A percentile compares a stretch with the other conserved stretches of the same genome.
These are phyloP conservation scores for Leptobrachium ailaonicum DNA, from an alignment of 2,113 vertebrate genomes.

Conservation along the genomic window DNA sequence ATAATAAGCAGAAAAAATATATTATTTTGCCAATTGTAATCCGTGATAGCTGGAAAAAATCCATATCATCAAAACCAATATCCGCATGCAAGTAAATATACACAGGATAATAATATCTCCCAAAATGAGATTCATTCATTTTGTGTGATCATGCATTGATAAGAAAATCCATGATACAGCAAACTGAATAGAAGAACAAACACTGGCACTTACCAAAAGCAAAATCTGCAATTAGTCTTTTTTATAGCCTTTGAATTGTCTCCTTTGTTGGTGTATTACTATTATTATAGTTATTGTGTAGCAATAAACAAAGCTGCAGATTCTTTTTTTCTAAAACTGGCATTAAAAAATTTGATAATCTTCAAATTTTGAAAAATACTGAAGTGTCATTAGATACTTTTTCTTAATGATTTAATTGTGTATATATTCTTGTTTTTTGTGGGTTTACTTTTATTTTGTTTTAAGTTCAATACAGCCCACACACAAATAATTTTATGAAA, in stretches of 20 bases:
- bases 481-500: too few relatives aligned
- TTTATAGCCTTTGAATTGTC: constrained; percentile 17
- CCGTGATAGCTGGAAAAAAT: constrained; percentile 8
- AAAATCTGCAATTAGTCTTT: not conserved
- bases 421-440: too few relatives aligned
- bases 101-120: constrained; percentile 22
- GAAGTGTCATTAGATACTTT: too few relatives aligned
- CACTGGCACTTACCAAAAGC: constrained; percentile 13
- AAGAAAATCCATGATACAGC: not conserved
- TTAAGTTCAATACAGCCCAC: too few relatives aligned
- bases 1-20: constrained; percentile 35
- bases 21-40: constrained; percentile 39
- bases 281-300: not conserved
- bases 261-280: not conserved
- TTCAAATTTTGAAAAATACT: too few relatives aligned
- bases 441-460: too few relatives aligned
- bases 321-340: too few relatives aligned
- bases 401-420: too few relatives aligned
- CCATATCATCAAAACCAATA: constrained; percentile 29
- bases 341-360: too few relatives aligned
- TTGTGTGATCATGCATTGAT: constrained; percentile 8
- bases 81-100: constrained; percentile 36
- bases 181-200: constrained; percentile 21
- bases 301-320: not conserved
- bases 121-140: not conserved